Evolutionary conservation across 2,113 vertebrate species (phyloP), one percentile per base, ranked within the genome.

Genomic region (Apteryx owenii): DNA sequence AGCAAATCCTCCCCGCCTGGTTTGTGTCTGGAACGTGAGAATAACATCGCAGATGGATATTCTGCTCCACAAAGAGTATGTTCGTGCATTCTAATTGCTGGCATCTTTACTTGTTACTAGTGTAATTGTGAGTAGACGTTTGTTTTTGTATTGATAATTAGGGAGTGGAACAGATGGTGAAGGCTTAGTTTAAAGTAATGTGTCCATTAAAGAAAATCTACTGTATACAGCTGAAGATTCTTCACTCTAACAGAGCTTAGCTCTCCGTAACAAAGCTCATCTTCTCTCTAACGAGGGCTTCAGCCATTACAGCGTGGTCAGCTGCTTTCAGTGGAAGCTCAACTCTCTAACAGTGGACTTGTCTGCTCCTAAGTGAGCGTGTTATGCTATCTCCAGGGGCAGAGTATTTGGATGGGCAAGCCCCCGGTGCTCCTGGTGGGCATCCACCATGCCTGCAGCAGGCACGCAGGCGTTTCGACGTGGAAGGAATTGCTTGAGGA

Each of bases 101-200:
- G 97, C 97, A 97, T 98, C 97, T 96, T 96, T 98, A 97, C 97
- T 98, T 94, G 96, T 97, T 98, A 97, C 54, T 97, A 97, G 97
- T 97, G 97, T 98, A 98, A 98, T 98, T 98, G 97, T 98, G 97
- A 98, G 97, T 97, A 97, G 97, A 97, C 96, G 96, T 98, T 98
- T 98, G 97, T 97, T 98, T 97, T 98, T 98, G 98, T 98, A 97
- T 97, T 98, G 98, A 98, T 98, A 98, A 98, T 98, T 98, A 98
- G 98, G 95, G 97, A 98, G 96, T 96, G 95, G 97, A 98, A 97
- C 98, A 98, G 98, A 98, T 98, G 98, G 98, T 0, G 90, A 89
- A 98, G 97, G 97, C 97, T 98, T 98, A 97, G 97, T 98, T 98
- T 98, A 97, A 98, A 98, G 97, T 98, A 98, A 98, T 97, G 96